Conservation (phyloP, 1,140 invertebrate genomes). For the Anadara kagoshimensis region DNA sequence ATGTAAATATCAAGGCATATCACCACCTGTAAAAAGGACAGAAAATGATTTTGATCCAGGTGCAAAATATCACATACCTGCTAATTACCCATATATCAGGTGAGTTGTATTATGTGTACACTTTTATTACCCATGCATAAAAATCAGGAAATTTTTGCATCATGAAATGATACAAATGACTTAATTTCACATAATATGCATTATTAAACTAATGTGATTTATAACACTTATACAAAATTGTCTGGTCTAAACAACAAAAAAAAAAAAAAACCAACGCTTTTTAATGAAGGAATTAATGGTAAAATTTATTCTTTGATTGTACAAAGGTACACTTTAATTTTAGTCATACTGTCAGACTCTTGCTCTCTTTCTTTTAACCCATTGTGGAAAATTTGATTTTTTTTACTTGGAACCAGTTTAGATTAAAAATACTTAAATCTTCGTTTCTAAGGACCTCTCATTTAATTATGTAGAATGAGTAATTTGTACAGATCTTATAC, state of each 20-base stretch:
- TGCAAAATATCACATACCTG: constrained; percentile 69
- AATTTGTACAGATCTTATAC: not conserved
- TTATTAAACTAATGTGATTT: not conserved
- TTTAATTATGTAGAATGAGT: not conserved
- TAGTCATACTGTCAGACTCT: too few relatives aligned
- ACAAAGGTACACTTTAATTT: too few relatives aligned
- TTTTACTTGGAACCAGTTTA: too few relatives aligned
- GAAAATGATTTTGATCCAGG: constrained; percentile 70
- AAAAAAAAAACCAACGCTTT: too few relatives aligned
- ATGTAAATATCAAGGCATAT: constrained; percentile 68
- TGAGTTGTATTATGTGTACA: constrained; percentile 26
- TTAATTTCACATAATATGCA: not conserved
- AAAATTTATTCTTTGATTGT: too few relatives aligned
- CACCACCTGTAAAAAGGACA: constrained; percentile 57
- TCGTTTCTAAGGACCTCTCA: not conserved
- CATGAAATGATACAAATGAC: not conserved
- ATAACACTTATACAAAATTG: too few relatives aligned
- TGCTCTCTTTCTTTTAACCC: too few relatives aligned
- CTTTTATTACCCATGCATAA: not conserved
- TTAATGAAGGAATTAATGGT: too few relatives aligned
- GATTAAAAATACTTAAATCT: not conserved
- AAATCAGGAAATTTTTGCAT: not conserved
- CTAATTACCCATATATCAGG: constrained; percentile 67
- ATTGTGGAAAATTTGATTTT: too few relatives aligned
- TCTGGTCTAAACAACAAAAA: too few relatives aligned